Percentiles rank a stretch among this genome's conserved stretches.
phyloP scores from a whole-genome alignment of 2,888 invertebrate genomes.

The Sphecodes monilicornis region DNA sequence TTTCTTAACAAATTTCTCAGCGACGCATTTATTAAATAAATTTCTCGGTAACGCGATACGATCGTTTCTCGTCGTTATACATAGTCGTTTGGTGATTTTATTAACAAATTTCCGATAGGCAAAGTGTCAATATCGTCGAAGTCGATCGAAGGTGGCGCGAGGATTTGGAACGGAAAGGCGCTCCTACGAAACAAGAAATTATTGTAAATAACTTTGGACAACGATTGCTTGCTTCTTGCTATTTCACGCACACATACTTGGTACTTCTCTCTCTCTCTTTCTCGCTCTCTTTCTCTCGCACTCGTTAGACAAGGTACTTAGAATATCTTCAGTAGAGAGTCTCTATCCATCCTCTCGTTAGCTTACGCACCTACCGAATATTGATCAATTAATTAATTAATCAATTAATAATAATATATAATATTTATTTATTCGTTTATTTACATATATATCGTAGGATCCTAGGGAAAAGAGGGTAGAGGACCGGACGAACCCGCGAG shows the following conservation, averaged over 20 bases:
- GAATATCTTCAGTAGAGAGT: constrained; percentile 79
- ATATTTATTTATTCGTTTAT: constrained; percentile 73
- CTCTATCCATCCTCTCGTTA: constrained; percentile 72
- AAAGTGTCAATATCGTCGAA: constrained; percentile 11
- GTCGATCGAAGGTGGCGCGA: constrained; percentile 15
- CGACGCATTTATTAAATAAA: no score
- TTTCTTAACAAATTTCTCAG: not conserved
- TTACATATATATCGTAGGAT: constrained; percentile 39
- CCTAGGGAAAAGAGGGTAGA: constrained; percentile 38
- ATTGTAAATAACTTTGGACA: constrained; percentile 57
- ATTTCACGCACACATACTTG: constrained; percentile 13
- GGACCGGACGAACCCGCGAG: constrained; percentile 53
- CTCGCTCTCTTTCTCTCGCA: constrained; percentile 1
- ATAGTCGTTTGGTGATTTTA: not conserved
- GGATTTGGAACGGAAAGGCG: constrained; percentile 30
- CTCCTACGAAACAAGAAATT: constrained; percentile 46
- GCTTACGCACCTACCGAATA: constrained; percentile 82
- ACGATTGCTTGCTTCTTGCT: constrained; percentile 43
- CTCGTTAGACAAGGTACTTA: constrained; percentile 80
- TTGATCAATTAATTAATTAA: constrained; percentile 75
- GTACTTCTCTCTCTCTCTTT: constrained; percentile 20
- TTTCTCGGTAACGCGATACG: not conserved
- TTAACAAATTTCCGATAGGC: not conserved
- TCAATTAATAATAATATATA: constrained; percentile 77
- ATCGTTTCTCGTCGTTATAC: not conserved